These are phyloP conservation scores for Brachypalpus laphriformis DNA, from an alignment of 2,888 invertebrate genomes.

Conservation along the genomic window DNA sequence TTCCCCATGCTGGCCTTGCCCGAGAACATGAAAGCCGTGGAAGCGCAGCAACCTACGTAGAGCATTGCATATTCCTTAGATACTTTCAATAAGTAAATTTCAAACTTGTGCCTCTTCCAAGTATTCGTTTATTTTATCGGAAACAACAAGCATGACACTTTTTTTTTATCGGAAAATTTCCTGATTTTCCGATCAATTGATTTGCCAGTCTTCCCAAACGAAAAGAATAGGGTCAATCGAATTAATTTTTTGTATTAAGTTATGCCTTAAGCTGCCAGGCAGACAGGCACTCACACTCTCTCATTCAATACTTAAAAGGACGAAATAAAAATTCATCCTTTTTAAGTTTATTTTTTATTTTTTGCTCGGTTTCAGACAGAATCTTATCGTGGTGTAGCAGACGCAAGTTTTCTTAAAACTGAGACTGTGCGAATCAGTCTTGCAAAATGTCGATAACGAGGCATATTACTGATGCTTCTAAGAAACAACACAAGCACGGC, in stretches of 20 bases:
- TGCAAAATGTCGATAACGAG: slow-evolving; percentile 57
- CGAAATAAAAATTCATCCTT: background rate
- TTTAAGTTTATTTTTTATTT: background rate
- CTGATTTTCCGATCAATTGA: slow-evolving; percentile 54
- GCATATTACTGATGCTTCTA: background rate
- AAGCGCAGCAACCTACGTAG: too few species aligned
- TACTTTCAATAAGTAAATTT: too few species aligned
- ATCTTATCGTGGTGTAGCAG: slow-evolving; percentile 52
- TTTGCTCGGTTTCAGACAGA: slow-evolving; percentile 4
- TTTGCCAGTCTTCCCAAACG: background rate
- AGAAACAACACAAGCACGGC: background rate
- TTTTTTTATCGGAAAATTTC: slow-evolving; percentile 11
- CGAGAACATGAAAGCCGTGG: too few species aligned
- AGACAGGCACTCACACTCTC: background rate
- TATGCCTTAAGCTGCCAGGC: background rate
- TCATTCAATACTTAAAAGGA: background rate
- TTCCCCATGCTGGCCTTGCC: too few species aligned
- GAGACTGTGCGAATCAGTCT: slow-evolving; percentile 44
- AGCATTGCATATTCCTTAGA: too few species aligned
- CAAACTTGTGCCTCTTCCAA: too few species aligned
- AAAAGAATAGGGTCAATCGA: slow-evolving; percentile 30
- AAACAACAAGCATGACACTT: background rate
- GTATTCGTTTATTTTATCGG: background rate
- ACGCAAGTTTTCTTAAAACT: slow-evolving; percentile 21
- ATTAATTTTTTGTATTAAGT: slow-evolving; percentile 17